Evolutionary conservation across 2,888 invertebrate species (phyloP).

Genomic region (Caradrina clavipalpis): DNA sequence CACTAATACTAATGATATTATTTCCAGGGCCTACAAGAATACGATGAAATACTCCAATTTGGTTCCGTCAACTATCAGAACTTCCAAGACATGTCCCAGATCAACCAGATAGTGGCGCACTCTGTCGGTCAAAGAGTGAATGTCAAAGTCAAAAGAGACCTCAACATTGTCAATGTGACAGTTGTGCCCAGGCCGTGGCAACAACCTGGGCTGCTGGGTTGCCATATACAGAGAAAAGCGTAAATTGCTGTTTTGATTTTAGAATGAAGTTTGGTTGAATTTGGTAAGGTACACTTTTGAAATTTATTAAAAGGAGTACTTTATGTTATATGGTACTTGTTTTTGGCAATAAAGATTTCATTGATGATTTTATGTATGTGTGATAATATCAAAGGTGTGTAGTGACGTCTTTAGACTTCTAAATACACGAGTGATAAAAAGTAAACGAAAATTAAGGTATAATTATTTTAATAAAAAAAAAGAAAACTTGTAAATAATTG

Average conservation of each 20-base stretch:
- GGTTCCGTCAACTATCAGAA: constrained; percentile 94
- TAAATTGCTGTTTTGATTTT: constrained; percentile 14
- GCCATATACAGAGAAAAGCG: constrained; percentile 76
- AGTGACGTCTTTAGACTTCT: no score
- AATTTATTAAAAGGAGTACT: neutral
- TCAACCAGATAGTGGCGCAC: constrained; percentile 93
- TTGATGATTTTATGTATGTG: no score
- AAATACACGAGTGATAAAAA: neutral
- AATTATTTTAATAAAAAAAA: constrained; percentile 1
- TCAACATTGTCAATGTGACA: constrained; percentile 87
- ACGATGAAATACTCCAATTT: constrained; percentile 94
- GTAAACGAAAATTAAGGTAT: constrained; percentile 17
- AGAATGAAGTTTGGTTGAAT: neutral
- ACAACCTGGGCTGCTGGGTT: constrained; percentile 94
- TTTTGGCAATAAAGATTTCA: neutral
- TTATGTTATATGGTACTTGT: neutral
- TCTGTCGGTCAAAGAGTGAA: constrained; percentile 91
- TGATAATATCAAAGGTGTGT: no score
- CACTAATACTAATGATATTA: neutral
- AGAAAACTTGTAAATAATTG: constrained; percentile 13
- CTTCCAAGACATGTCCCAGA: constrained; percentile 93
- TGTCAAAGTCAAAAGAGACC: constrained; percentile 87
- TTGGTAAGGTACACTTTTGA: neutral
- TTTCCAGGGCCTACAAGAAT: constrained; percentile 92
- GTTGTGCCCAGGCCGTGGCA: constrained; percentile 94